Base-by-base conservation (phyloP, 2,888 invertebrate genomes). In the Oeneis ivallda region DNA sequence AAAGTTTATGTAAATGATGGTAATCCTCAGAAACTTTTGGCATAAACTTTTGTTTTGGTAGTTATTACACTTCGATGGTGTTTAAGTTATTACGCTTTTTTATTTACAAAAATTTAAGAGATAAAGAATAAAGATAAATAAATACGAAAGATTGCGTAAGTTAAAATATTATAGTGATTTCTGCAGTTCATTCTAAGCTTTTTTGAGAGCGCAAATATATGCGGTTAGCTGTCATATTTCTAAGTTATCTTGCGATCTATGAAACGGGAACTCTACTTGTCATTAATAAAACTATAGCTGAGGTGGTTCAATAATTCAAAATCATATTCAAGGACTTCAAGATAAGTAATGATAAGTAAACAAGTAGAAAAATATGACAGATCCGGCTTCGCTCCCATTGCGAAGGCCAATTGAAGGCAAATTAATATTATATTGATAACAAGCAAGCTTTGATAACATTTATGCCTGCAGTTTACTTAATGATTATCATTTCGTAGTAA, bases 281-380 rank as follows among this genome's bases (percentile, higher is more conserved):
- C 59, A 66, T 69, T 66, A 69, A 64, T 66, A 66, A 59, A 66
- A 63, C 45, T 62, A 62, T 66, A 47, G 39, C 56, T 69, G 26
- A 62, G 69, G 58, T 66, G 61, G 64, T 60, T 56, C 56, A 58
- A 67, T 69, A 67, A 69, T 69, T 65, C 60, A 67, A 67, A 69
- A 56, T 67, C 69, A 69, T 53, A 58, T 67, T 65, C 64, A 69
- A 69, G 69, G 69, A 66, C 67, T 59, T 69, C 41, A 50, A 57
- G 63, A 64, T 67, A 49, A 67, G 50, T 68, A 59, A 69, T 69
- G 65, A 69, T 62, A 63, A 62, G 65, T 67, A 62, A 61, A 67
- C 52, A 50, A 66, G 54, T 17, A 66, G 47, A 64, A 67, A 65
- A 66, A 67, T 64, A 59, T 47, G 60, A 61, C 47, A 69, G 69